phyloP scores from a whole-genome alignment of 2,113 vertebrate genomes.

The Ancistrus triradiatus region DNA sequence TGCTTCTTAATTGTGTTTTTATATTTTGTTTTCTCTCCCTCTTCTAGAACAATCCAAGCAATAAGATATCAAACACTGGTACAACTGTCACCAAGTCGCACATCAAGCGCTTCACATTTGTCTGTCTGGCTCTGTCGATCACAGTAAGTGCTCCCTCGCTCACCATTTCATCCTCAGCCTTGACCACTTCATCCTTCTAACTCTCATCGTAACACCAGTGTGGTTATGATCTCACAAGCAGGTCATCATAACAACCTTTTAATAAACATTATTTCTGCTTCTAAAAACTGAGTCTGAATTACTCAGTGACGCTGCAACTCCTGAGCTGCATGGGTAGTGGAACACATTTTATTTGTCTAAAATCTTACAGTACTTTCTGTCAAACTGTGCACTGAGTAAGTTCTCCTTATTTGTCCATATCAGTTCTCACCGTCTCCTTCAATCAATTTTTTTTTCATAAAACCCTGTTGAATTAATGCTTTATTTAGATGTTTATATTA shows the following conservation, averaged over 20 bases:
- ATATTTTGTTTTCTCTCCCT: constrained; percentile 8
- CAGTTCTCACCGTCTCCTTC: too few relatives aligned
- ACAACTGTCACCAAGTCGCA: constrained; percentile 74
- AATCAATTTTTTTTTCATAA: too few relatives aligned
- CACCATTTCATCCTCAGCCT: neutral
- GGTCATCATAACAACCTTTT: neutral
- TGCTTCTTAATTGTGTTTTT: neutral
- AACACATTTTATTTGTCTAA: too few relatives aligned
- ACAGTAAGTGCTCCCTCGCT: constrained; percentile 71
- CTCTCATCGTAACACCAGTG: neutral
- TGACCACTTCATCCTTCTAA: neutral
- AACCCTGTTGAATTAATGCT: too few relatives aligned
- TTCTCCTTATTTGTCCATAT: too few relatives aligned
- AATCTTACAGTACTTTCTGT: too few relatives aligned
- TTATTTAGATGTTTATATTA: too few relatives aligned
- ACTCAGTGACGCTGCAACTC: too few relatives aligned
- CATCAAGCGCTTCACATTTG: constrained; percentile 87
- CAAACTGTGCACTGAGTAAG: too few relatives aligned
- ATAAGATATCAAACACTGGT: constrained; percentile 67
- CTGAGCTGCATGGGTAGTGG: too few relatives aligned
- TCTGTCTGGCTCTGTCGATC: constrained; percentile 82
- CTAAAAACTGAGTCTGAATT: too few relatives aligned
- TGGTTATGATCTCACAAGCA: neutral
- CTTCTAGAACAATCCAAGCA: constrained; percentile 82
- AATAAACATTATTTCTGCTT: too few relatives aligned